Evolutionary conservation across 2,113 vertebrate species (phyloP).

Genomic region (Epinephelus lanceolatus): DNA sequence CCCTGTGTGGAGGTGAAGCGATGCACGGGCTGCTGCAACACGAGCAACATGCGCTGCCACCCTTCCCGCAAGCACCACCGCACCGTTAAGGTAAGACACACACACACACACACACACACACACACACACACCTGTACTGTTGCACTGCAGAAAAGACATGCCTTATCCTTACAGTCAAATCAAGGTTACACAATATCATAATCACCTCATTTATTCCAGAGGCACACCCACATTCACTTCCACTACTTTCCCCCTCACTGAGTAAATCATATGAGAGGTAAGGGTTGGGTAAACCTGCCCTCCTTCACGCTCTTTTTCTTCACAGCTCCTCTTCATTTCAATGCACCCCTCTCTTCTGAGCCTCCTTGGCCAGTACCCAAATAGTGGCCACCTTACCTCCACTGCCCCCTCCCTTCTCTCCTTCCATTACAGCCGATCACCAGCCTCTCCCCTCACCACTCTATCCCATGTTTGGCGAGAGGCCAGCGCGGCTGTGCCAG

Average conservation of each 20-base stretch:
- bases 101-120: background rate
- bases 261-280: conserved; percentile 46
- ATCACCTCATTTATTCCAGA: conserved; percentile 21
- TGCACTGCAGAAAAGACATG: background rate
- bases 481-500: conserved; percentile 44
- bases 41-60: conserved; percentile 95
- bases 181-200: background rate
- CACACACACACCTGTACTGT: background rate
- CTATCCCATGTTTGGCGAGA: conserved; percentile 40
- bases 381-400: conserved; percentile 30
- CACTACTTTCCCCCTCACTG: conserved; percentile 31
- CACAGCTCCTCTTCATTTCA: conserved; percentile 14
- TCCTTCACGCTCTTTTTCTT: conserved; percentile 30
- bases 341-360: conserved; percentile 1
- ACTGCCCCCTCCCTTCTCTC: conserved; percentile 11
- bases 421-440: conserved; percentile 41
- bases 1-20: conserved; percentile 98
- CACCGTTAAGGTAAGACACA: conserved; percentile 92
- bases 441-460: conserved; percentile 51
- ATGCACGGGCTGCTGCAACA: conserved; percentile 98
- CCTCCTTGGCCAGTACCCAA: conserved; percentile 26
- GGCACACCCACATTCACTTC: conserved; percentile 5
- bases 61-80: conserved; percentile 94
- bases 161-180: background rate
- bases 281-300: conserved; percentile 17